These are phyloP conservation scores for Salvator merianae DNA, from an alignment of 2,113 vertebrate species.

Conservation along the genomic window DNA sequence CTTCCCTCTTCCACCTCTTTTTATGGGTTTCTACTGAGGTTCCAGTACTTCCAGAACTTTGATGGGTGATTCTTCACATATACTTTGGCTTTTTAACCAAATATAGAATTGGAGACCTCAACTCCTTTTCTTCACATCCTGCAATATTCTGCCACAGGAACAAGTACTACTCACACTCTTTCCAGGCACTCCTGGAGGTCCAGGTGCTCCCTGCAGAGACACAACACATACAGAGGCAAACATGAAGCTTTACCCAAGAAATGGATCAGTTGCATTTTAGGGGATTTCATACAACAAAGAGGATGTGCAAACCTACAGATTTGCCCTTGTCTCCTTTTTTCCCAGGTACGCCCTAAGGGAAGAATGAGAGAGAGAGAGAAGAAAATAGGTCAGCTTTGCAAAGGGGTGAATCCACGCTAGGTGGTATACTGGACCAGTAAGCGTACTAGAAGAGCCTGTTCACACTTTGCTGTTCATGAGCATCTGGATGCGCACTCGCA, in stretches of 20 bases:
- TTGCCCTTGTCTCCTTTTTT: slow-evolving; percentile 83
- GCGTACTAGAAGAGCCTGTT: too few species aligned
- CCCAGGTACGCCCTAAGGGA: slow-evolving; percentile 75
- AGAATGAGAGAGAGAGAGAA: slow-evolving; percentile 36
- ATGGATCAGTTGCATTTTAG: not conserved
- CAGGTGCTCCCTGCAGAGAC: slow-evolving; percentile 78
- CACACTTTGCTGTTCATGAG: too few species aligned
- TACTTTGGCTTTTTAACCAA: not conserved
- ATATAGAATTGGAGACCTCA: not conserved
- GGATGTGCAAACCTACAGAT: slow-evolving; percentile 71
- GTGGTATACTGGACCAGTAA: too few species aligned
- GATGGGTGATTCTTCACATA: not conserved
- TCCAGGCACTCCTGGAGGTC: slow-evolving; percentile 75
- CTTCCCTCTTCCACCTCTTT: too few species aligned
- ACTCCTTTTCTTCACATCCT: not conserved
- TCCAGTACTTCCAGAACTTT: not conserved
- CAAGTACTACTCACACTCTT: slow-evolving; percentile 73
- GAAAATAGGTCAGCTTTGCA: not conserved
- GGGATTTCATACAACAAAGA: not conserved
- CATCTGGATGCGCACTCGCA: too few species aligned
- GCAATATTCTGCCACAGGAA: not conserved
- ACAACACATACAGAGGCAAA: not conserved
- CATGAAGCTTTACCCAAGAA: not conserved
- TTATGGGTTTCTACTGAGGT: not conserved
- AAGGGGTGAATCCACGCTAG: too few species aligned